Conservation (phyloP, 2,113 vertebrate species). For the Tiliqua scincoides region DNA sequence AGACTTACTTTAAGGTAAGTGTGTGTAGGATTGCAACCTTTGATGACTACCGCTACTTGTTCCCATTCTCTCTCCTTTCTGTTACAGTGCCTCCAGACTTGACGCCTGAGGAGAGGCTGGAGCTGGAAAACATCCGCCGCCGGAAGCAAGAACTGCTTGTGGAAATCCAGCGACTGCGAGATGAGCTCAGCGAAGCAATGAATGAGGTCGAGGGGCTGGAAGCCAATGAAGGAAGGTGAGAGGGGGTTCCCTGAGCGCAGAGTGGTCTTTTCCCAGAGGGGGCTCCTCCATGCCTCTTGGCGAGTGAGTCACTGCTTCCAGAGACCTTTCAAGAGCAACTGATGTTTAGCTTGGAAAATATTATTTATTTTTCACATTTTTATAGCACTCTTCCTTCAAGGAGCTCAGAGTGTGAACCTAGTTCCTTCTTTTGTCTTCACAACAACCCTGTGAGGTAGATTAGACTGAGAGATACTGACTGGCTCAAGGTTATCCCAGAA, state of each 20-base stretch:
- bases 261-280: background rate
- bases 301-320: background rate
- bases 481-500: too few species aligned
- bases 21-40: too few species aligned
- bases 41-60: background rate
- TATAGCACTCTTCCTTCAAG: too few species aligned
- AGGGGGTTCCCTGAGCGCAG: background rate
- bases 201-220: constrained; percentile 91
- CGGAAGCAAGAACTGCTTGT: constrained; percentile 89
- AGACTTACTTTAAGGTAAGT: too few species aligned
- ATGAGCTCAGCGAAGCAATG: constrained; percentile 90
- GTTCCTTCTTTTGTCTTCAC: too few species aligned
- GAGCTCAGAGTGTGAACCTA: too few species aligned
- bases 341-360: too few species aligned
- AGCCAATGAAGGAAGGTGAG: constrained; percentile 91
- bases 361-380: too few species aligned
- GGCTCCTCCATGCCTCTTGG: background rate
- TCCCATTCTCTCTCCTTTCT: background rate
- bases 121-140: constrained; percentile 91
- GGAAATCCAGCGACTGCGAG: constrained; percentile 90
- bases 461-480: too few species aligned
- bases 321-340: background rate
- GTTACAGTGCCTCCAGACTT: constrained; percentile 87
- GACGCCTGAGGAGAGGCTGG: constrained; percentile 89
- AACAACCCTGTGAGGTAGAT: too few species aligned